Base-by-base conservation (phyloP, 2,888 invertebrate genomes). In the Argyresthia albistria region DNA sequence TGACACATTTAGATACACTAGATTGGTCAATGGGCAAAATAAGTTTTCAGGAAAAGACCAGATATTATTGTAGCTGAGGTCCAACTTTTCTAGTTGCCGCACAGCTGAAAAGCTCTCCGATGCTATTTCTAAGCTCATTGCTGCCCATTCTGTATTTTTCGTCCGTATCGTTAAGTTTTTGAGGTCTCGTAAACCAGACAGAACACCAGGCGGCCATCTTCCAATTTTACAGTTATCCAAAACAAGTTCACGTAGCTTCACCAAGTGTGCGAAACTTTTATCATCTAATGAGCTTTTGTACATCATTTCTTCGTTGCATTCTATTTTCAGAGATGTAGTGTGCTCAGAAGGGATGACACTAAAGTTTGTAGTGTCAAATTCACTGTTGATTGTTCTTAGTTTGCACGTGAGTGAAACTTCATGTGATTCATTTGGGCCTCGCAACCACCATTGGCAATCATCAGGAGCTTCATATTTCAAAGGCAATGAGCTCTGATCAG, bases 161-260 rank as follows among this genome's bases (percentile, higher is more conserved):
- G 96, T 96, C 63, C 93, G 90, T 59, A 97, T 90, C 55, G 96
- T 95, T 60, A 97, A 89, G 87, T 95, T 96, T 62, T 93, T 88
- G 55, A 97, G 89, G 73, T 95, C 93, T 63, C 91, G 88, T 57
- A 97, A 88, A 7, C 96, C 96, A 57, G 91, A 89, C 55, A 97
- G 89, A 48, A 95, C 93, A 58, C 93, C 93, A 45, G 93, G 89
- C 58, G 94, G 94, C 91, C 96, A 93, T 77, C 93, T 91, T 61
- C 92, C 92, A 73, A 97, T 88, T 88, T 96, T 96, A 89, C 97
- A 97, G 76, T 94, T 93, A 77, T 94, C 94, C 68, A 97, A 88
- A 69, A 93, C 91, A 65, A 97, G 89, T 70, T 94, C 93, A 69
- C 94, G 91, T 58, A 97, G 88, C 67, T 94, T 91, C 59, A 91